Evolutionary conservation across 2,888 invertebrate genomes (phyloP).

Genomic region (Machimus atricapillus): DNA sequence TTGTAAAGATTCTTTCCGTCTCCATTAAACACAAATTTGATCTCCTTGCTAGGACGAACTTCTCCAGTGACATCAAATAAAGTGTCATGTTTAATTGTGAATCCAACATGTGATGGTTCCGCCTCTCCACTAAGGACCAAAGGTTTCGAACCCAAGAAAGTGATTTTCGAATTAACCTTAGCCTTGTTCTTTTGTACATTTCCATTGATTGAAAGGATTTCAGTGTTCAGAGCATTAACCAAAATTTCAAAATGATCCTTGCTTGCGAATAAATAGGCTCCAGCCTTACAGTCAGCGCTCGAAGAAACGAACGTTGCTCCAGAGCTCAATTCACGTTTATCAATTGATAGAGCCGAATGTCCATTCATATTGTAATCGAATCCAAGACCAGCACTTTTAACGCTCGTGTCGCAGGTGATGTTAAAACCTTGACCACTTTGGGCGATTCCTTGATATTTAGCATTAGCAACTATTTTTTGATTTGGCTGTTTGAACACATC

Average conservation of each 20-base stretch:
- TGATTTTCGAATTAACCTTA: constrained; percentile 52
- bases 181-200: constrained; percentile 52
- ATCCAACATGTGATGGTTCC: constrained; percentile 48
- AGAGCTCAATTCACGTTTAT: constrained; percentile 54
- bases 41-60: constrained; percentile 55
- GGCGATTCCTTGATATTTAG: constrained; percentile 27
- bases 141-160: constrained; percentile 53
- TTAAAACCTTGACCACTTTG: constrained; percentile 58
- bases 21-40: constrained; percentile 51
- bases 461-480: constrained; percentile 64
- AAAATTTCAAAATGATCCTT: constrained; percentile 57
- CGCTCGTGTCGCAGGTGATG: constrained; percentile 57
- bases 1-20: constrained; percentile 53
- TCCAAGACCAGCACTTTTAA: constrained; percentile 63
- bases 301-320: constrained; percentile 57
- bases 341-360: constrained; percentile 54
- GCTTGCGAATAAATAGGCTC: constrained; percentile 53
- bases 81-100: constrained; percentile 52
- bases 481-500: constrained; percentile 69
- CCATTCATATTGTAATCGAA: constrained; percentile 54
- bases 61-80: constrained; percentile 54
- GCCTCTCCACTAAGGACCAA: constrained; percentile 53
- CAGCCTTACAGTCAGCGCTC: constrained; percentile 55
- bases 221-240: constrained; percentile 52
- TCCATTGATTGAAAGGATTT: constrained; percentile 52